phyloP scores from a whole-genome alignment of 1,140 invertebrate genomes.

The Bombyx mori region DNA sequence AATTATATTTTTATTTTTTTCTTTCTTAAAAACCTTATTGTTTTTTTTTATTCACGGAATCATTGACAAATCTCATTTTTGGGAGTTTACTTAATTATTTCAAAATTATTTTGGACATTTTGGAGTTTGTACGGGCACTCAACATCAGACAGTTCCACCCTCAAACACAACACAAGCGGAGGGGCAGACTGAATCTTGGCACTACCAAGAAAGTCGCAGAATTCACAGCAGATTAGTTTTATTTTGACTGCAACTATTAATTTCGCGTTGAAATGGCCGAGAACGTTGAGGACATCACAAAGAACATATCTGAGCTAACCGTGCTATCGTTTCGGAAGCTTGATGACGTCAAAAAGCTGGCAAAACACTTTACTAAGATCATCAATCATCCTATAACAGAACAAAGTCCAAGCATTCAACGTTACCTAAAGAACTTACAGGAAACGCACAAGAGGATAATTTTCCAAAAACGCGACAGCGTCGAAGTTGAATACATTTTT shows the following conservation, averaged over 20 bases:
- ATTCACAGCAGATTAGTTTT: neutral
- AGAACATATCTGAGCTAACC: conserved; percentile 35
- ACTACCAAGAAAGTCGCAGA: neutral
- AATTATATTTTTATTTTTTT: conserved; percentile 39
- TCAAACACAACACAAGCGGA: conserved; percentile 2
- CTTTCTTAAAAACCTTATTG: conserved; percentile 26
- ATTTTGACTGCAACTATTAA: conserved; percentile 2
- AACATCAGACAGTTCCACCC: neutral
- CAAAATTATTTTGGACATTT: conserved; percentile 14
- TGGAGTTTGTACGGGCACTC: conserved; percentile 44
- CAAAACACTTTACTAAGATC: conserved; percentile 46
- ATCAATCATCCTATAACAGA: conserved; percentile 45
- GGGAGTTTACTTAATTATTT: conserved; percentile 10
- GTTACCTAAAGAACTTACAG: conserved; percentile 43
- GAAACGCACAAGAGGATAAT: conserved; percentile 48
- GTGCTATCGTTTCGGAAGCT: conserved; percentile 51
- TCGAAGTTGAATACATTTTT: conserved; percentile 62
- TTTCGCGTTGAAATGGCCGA: conserved; percentile 19
- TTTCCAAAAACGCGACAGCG: conserved; percentile 39
- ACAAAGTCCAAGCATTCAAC: conserved; percentile 26
- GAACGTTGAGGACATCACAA: conserved; percentile 28
- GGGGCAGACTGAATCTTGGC: conserved; percentile 8
- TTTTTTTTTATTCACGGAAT: conserved; percentile 17
- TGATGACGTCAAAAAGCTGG: conserved; percentile 48
- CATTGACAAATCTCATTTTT: conserved; percentile 15